Base-by-base conservation (phyloP, 2,113 vertebrate species). In the Regulus satrapa region DNA sequence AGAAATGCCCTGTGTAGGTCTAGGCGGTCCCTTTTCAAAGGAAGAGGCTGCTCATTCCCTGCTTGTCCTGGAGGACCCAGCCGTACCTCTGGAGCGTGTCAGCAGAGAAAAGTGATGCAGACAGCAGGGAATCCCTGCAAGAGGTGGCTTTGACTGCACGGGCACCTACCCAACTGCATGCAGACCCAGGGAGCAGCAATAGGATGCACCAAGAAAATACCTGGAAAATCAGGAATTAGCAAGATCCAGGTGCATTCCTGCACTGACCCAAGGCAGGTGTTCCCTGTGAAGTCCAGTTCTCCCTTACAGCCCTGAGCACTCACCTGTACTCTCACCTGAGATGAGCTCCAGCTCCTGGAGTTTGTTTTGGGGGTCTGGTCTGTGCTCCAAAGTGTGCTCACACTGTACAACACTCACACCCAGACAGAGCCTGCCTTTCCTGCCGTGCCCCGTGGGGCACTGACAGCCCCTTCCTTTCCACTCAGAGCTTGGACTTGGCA, bases 371-470 rank as follows among this genome's bases (percentile, higher is more conserved):
- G 26, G 38, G 25, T 12, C n/a, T 0, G 2, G 31, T 64, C 28
- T 59, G 72, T 32, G 28, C 49, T 89, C n/a, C 51, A 52, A 76
- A 43, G 62, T 28, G n/a, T n/a, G n/a, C 75, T 56, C 5, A 4
- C 64, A 20, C 0, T 36, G 21, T 4, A 7, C 7, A 36, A 40
- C 45, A 9, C 31, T 40, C 29, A 8, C 9, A 5, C 34, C 43
- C 46, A 79, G 74, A 32, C 7, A 1, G n/a, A 88, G 45, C 40
- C 51, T n/a, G 15, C 64, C 15, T 20, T 59, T 83, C 36, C 85
- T 56, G 72, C 66, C 0, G 0, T 61, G 31, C 41, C 58, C 20
- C 0, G 0, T 4, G n/a, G 3, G 0, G 21, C 23, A 26, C 1
- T 29, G 41, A 38, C 58, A 26, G 12, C 28, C 3, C 45, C 62